Percentiles rank a stretch among this genome's conserved stretches.
phyloP scores from a whole-genome alignment of 2,888 invertebrate species.

The Oscheius sp. region DNA sequence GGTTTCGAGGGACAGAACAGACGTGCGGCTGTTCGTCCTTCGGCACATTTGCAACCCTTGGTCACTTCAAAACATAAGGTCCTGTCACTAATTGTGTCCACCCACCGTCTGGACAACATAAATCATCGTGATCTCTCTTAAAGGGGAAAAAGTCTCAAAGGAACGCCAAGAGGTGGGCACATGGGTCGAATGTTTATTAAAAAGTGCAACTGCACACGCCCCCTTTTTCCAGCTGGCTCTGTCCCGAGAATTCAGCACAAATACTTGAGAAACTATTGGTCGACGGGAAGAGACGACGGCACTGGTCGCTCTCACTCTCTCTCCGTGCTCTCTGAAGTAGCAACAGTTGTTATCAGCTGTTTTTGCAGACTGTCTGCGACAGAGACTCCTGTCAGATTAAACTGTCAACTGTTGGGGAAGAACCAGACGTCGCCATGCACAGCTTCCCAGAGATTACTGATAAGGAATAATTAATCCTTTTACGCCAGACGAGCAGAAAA shows the following conservation, averaged over 20 bases:
- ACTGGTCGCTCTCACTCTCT: no score
- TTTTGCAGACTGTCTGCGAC: conserved; percentile 4
- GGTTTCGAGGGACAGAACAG: conserved; percentile 33
- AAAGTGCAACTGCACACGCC: conserved; percentile 35
- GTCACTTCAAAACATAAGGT: conserved; percentile 21
- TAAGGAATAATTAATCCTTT: conserved; percentile 15
- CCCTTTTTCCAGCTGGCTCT: conserved; percentile 16
- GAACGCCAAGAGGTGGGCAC: conserved; percentile 16
- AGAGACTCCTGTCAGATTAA: background rate
- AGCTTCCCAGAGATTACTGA: conserved; percentile 5
- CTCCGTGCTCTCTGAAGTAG: background rate
- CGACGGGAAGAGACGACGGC: background rate
- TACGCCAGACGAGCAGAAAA: background rate
- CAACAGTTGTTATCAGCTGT: conserved; percentile 29
- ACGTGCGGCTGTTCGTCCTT: conserved; percentile 32
- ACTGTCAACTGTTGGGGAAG: conserved; percentile 12
- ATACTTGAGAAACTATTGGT: background rate
- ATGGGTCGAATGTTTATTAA: conserved; percentile 30
- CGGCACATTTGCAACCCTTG: conserved; percentile 27
- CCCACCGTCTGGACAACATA: background rate
- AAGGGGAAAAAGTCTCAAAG: background rate
- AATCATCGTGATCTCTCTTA: background rate
- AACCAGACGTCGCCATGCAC: conserved; percentile 4
- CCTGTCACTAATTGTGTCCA: conserved; percentile 8
- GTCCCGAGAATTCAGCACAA: conserved; percentile 16